A percentile compares a stretch with the other conserved stretches of the same genome.
These are phyloP conservation scores for Adela reaumurella DNA, from an alignment of 2,888 invertebrate genomes.

Conservation along the genomic window DNA sequence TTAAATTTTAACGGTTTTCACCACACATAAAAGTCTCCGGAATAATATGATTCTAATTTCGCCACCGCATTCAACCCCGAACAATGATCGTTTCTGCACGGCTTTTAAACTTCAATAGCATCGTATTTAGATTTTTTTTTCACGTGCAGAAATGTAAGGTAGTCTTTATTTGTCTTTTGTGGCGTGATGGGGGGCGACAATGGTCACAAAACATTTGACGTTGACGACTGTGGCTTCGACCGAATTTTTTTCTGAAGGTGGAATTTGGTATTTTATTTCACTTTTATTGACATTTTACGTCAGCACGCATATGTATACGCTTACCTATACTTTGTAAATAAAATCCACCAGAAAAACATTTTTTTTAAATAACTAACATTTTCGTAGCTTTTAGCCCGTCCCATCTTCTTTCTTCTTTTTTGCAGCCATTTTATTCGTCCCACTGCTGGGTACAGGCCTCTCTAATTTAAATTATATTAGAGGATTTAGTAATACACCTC, in stretches of 20 bases:
- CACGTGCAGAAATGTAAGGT: conserved; percentile 25
- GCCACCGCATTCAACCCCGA: conserved; percentile 43
- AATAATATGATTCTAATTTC: conserved; percentile 50
- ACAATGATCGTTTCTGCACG: conserved; percentile 47
- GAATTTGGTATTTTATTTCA: conserved; percentile 50
- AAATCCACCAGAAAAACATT: too few relatives aligned
- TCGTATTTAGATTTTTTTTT: conserved; percentile 51
- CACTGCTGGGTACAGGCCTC: too few relatives aligned
- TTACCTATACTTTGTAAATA: too few relatives aligned
- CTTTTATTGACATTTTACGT: conserved; percentile 32
- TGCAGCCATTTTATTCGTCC: too few relatives aligned
- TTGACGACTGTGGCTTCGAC: conserved; percentile 20
- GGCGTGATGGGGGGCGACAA: conserved; percentile 52
- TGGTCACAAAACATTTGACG: conserved; percentile 52
- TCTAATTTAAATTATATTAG: too few relatives aligned
- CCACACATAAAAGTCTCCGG: conserved; percentile 12
- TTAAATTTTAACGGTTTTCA: conserved; percentile 17
- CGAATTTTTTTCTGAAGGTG: conserved; percentile 35
- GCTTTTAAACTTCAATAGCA: conserved; percentile 54
- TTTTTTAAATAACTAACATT: too few relatives aligned
- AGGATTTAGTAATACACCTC: too few relatives aligned
- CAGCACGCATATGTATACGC: too few relatives aligned
- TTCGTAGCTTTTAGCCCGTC: too few relatives aligned
- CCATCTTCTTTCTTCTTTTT: too few relatives aligned
- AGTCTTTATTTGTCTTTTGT: conserved; percentile 55